Base-by-base conservation (phyloP, 2,113 vertebrate genomes). In the Vanacampus margaritifer region DNA sequence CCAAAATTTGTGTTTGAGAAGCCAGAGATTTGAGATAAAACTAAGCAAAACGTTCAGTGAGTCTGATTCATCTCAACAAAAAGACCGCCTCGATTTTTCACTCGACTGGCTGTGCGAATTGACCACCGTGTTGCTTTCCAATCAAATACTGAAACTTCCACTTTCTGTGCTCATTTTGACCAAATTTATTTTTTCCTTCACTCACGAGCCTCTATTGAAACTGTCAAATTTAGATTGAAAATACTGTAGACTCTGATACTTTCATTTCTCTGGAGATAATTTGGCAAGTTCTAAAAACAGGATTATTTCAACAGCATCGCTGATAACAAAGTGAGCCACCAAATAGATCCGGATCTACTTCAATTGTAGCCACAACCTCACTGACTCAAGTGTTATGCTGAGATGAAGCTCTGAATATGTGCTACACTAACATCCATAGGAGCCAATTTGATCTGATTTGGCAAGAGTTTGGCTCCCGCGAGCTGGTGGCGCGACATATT, bases 401-500 rank as follows among this genome's bases (percentile, higher is more conserved):
- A 78, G 73, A 75, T 79, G 73, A 72, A 72, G 48, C 28, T 11
- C 43, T 75, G 60, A 76, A 73, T 67, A 68, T 78, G 45, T 67
- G 68, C 70, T 68, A 78, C 64, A 6, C 65, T 72, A 48, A 61
- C 63, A 64, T 84, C 75, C 79, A 75, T 76, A 80, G 79, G 77
- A 83, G 75, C 64, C 81, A 79, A 86, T 89, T 87, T 78, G 72
- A 74, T 64, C 61, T 75, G 73, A 75, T 70, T 66, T 70, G 69
- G 74, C 73, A 79, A 46, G 70, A 72, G 43, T 64, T 67, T 28
- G 36, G 70, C 57, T 60, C 77, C 46, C 43, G 23, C 21, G n/a
- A 66, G 65, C 59, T 39, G 37, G 21, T 46, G 65, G 70, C 65
- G 2, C 26, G 36, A 0, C 13, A 0, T 48, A n/a, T 3, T 0